Percentiles rank a stretch among this genome's conserved stretches.
Conservation (phyloP, 2,113 vertebrate genomes). For the Ochotona princeps region DNA sequence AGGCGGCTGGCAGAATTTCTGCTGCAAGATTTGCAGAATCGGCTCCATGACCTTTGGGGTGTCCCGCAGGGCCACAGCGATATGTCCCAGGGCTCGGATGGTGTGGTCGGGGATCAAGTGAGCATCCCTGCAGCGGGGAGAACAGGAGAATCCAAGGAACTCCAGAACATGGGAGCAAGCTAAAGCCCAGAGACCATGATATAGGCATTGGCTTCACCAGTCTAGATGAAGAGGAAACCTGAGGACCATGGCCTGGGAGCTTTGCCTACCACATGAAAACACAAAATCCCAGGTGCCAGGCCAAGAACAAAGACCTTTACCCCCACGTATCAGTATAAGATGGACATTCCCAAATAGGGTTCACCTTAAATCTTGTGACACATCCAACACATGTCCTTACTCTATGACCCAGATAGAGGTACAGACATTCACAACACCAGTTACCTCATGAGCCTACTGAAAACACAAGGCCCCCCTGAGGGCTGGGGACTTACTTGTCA, state of each 20-base stretch:
- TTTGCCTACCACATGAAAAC: background rate
- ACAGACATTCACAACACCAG: background rate
- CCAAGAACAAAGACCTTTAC: background rate
- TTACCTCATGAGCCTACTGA: background rate
- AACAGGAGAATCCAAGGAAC: background rate
- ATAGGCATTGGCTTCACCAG: background rate
- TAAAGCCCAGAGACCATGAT: background rate
- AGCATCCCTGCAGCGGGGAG: conserved; percentile 88
- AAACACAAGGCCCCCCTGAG: background rate
- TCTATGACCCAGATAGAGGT: background rate
- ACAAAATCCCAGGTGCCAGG: background rate
- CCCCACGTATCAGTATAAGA: background rate
- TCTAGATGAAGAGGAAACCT: background rate
- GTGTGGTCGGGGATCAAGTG: conserved; percentile 98
- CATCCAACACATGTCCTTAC: background rate
- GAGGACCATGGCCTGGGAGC: background rate
- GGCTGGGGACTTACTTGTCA: conserved; percentile 90
- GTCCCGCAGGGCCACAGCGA: conserved; percentile 95
- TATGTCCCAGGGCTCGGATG: conserved; percentile 96
- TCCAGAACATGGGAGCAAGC: background rate
- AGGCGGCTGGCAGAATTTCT: conserved; percentile 97
- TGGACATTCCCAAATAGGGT: background rate
- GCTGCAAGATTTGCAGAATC: conserved; percentile 97
- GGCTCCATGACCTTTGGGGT: conserved; percentile 97
- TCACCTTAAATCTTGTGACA: background rate